phyloP scores from a whole-genome alignment of 2,888 invertebrate genomes.

The Fissipunctia ypsillon region DNA sequence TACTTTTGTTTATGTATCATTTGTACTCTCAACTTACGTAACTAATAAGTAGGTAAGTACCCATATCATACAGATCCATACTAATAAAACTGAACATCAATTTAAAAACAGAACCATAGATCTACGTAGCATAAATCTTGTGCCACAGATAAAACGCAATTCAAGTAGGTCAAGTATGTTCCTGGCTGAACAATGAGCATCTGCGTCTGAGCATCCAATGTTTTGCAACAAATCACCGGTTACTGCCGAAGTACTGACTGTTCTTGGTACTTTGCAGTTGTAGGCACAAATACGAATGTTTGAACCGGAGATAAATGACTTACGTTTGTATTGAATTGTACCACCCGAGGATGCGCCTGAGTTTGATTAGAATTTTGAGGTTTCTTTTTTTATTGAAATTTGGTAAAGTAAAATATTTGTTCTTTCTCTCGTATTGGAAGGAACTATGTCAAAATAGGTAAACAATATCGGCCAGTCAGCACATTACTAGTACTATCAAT shows the following conservation, averaged over 20 bases:
- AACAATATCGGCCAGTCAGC: too few relatives aligned
- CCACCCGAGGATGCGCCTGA: background rate
- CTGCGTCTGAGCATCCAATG: constrained; percentile 47
- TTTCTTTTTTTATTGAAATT: too few relatives aligned
- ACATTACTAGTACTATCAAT: too few relatives aligned
- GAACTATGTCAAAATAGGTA: too few relatives aligned
- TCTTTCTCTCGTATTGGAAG: background rate
- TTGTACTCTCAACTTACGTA: constrained; percentile 29
- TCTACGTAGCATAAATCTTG: constrained; percentile 59
- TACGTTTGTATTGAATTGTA: constrained; percentile 1
- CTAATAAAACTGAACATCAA: constrained; percentile 20
- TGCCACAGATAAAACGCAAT: constrained; percentile 47
- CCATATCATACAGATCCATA: background rate
- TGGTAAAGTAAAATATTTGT: too few relatives aligned
- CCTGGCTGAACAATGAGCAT: constrained; percentile 63
- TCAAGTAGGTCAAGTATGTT: constrained; percentile 71
- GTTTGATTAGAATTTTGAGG: background rate
- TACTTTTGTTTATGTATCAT: background rate
- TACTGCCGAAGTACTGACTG: constrained; percentile 47
- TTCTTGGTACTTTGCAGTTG: constrained; percentile 15
- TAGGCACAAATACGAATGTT: constrained; percentile 15
- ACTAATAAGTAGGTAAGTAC: constrained; percentile 14
- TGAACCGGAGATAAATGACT: constrained; percentile 30
- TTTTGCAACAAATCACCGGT: constrained; percentile 62
- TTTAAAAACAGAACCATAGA: constrained; percentile 46